These are phyloP conservation scores for Ophion costatus DNA, from an alignment of 2,888 invertebrate species.

Conservation along the genomic window DNA sequence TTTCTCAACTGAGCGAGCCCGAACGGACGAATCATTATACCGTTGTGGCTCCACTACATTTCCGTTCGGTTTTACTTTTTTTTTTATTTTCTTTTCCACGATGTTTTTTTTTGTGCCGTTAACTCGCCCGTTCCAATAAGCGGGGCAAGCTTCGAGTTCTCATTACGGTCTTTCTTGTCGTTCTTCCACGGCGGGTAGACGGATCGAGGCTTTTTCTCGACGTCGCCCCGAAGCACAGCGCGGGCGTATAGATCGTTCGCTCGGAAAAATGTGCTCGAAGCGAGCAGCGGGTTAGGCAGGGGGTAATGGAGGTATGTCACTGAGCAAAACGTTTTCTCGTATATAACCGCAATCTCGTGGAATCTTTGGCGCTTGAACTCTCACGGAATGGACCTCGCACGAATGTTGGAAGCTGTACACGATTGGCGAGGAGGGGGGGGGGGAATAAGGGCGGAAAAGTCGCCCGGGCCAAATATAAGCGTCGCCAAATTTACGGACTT, in stretches of 20 bases:
- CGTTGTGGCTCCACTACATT: not conserved
- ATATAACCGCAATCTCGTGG: slow-evolving; percentile 59
- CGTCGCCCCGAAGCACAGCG: slow-evolving; percentile 2
- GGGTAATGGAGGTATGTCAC: slow-evolving; percentile 59
- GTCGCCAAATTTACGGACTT: slow-evolving; percentile 51
- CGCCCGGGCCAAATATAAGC: slow-evolving; percentile 21
- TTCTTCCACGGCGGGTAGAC: not conserved
- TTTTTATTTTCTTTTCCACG: not conserved
- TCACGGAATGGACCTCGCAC: slow-evolving; percentile 25
- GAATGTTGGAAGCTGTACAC: slow-evolving; percentile 14
- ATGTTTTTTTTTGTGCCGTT: not conserved
- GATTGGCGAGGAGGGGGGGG: not conserved
- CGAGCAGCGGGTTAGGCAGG: not conserved
- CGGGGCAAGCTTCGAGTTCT: slow-evolving; percentile 16
- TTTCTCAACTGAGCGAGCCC: no score
- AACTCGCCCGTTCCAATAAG: slow-evolving; percentile 1
- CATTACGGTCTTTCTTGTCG: slow-evolving; percentile 23
- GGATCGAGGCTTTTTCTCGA: slow-evolving; percentile 23
- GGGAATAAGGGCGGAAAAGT: slow-evolving; percentile 1
- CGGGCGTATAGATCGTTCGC: slow-evolving; percentile 37
- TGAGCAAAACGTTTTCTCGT: slow-evolving; percentile 59
- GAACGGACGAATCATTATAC: no score
- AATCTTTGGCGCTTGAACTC: slow-evolving; percentile 59
- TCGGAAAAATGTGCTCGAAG: slow-evolving; percentile 55
- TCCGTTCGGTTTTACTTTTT: not conserved